Conservation (phyloP, 2,113 vertebrate species). For the Oxygymnocypris stewartii region DNA sequence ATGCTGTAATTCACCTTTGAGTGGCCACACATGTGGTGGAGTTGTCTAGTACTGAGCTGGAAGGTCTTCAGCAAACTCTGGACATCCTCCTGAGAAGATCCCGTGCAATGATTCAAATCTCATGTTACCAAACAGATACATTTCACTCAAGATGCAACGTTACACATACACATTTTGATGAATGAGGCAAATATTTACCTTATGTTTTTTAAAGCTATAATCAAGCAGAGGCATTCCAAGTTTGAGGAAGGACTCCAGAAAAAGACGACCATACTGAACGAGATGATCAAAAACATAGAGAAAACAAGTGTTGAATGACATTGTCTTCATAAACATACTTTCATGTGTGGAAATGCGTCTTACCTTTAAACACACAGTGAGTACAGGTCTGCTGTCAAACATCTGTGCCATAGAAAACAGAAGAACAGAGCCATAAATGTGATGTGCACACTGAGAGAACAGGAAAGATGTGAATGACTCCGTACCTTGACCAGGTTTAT, state of each 20-base stretch:
- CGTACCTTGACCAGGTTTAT: constrained; percentile 92
- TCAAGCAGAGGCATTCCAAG: constrained; percentile 96
- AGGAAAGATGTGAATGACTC: neutral
- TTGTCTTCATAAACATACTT: neutral
- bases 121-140: neutral
- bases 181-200: constrained; percentile 68
- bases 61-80: constrained; percentile 91
- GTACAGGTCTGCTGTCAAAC: constrained; percentile 87
- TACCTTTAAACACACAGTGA: constrained; percentile 89
- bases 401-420: constrained; percentile 71
- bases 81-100: constrained; percentile 84
- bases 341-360: constrained; percentile 53
- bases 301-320: neutral
- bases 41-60: constrained; percentile 91
- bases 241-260: constrained; percentile 93
- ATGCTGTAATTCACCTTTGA: constrained; percentile 84
- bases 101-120: neutral
- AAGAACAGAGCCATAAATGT: neutral
- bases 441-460: neutral
- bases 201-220: constrained; percentile 93
- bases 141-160: neutral
- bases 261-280: constrained; percentile 86
- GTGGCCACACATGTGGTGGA: constrained; percentile 98
- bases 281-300: constrained; percentile 30
- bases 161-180: neutral